Base-by-base conservation (phyloP, 2,113 vertebrate genomes). In the Scartelaos histophorus region DNA sequence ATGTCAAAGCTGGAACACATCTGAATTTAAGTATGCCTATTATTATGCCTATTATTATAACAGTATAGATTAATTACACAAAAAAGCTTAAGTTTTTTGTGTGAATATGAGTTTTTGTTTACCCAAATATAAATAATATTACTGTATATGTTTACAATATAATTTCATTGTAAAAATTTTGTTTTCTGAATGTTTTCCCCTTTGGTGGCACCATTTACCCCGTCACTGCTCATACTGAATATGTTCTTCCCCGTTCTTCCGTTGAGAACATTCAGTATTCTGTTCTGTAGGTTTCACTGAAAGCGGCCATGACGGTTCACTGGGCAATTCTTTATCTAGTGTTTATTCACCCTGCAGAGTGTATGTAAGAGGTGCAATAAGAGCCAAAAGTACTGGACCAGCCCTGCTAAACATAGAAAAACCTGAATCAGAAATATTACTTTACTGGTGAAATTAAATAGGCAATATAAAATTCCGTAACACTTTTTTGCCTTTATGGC, bases 291-390 rank as follows among this genome's bases (percentile, higher is more conserved):
- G 45, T 56, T 53, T 68, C 69, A 53, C 73, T 67, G 51, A 78
- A 86, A 53, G 71, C 73, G 73, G 69, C 47, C 19, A 57, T 69
- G 47, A 82, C 53, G 57, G 75, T 57, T 76, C 61, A 78, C 65
- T 67, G 57, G 77, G 43, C 19, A 66, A 74, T 81, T 43, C 0
- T n/a, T 45, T 71, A 67, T 73, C 73, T 73, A 75, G 62, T 73
- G 67, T 62, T 54, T 69, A 78, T 81, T 68, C 76, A 71, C 45
- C 60, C 64, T 45, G 66, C 58, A 29, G 29, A 29, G 29, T 29
- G 29, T 29, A 29, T 51, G 49, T 51, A 19, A 17, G 47, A 17
- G 16, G 16, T 51, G 38, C 38, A 10, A 6, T 43, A 11, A 51
- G 13, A 51, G 49, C 15, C 49, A 57, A 43, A 43, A 10, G 38